Evolutionary conservation across 2,113 vertebrate genomes (phyloP).

Genomic region (Ailurus styani): DNA sequence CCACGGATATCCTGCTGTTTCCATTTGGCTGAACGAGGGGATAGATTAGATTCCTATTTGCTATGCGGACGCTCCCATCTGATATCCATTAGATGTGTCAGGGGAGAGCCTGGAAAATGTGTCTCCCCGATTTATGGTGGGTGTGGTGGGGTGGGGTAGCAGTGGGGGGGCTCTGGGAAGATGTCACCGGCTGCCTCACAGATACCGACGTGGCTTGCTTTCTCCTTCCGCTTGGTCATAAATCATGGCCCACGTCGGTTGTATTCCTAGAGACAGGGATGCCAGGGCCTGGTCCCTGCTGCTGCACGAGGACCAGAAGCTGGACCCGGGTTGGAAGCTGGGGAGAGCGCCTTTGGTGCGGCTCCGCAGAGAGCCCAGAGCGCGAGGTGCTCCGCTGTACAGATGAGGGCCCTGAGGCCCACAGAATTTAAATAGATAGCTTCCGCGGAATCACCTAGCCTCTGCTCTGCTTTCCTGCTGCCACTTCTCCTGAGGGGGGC

Average conservation of each 20-base stretch:
- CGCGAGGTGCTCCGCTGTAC: neutral
- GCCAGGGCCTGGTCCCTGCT: neutral
- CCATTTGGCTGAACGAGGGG: slow-evolving; percentile 72
- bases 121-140: slow-evolving; percentile 73
- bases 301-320: neutral
- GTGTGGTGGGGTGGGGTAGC: neutral
- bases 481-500: neutral
- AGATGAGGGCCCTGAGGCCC: neutral
- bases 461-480: neutral
- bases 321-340: neutral
- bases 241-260: slow-evolving; percentile 60
- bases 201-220: neutral
- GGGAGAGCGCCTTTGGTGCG: neutral
- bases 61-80: slow-evolving; percentile 72
- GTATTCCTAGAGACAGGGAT: neutral
- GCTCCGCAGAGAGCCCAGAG: neutral
- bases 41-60: slow-evolving; percentile 80
- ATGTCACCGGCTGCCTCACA: neutral
- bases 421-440: neutral
- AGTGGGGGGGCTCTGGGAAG: neutral
- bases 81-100: slow-evolving; percentile 77
- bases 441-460: neutral
- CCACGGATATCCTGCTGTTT: slow-evolving; percentile 74
- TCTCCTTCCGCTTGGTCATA: slow-evolving; percentile 36
- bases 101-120: slow-evolving; percentile 63